phyloP scores from a whole-genome alignment of 53 echinoderm and acorn worm species.

The Zoroaster sp. region DNA sequence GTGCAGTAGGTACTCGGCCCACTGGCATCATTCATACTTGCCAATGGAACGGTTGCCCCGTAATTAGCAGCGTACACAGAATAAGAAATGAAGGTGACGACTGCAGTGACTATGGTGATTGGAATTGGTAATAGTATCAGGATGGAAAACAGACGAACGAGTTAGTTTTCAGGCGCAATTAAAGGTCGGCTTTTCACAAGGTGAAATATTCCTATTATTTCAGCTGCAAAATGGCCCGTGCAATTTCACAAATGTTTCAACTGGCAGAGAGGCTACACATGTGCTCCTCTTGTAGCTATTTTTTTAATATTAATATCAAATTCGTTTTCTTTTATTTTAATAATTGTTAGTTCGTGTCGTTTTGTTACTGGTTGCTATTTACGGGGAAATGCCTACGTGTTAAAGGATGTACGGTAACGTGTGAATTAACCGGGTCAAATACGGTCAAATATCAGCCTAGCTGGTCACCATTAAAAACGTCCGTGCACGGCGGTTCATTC shows the following conservation, averaged over 20 bases:
- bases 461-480: neutral
- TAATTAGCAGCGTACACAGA: conserved; percentile 7
- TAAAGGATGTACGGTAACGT: neutral
- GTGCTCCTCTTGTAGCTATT: neutral
- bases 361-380: neutral
- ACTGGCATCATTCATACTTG: conserved; percentile 53
- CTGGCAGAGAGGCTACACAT: neutral
- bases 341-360: neutral
- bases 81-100: neutral
- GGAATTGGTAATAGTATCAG: neutral
- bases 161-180: neutral
- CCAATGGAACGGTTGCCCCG: conserved; percentile 35
- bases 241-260: neutral
- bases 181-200: neutral
- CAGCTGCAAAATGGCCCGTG: neutral
- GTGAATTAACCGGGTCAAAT: neutral
- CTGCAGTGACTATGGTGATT: neutral
- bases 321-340: neutral
- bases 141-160: neutral
- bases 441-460: neutral
- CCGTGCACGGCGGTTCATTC: neutral
- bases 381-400: neutral
- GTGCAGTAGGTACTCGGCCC: conserved; percentile 52
- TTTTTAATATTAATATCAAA: neutral
- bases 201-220: neutral